Conservation (phyloP, 2,797 vertebrate genomes). For the Lophius americanus region DNA sequence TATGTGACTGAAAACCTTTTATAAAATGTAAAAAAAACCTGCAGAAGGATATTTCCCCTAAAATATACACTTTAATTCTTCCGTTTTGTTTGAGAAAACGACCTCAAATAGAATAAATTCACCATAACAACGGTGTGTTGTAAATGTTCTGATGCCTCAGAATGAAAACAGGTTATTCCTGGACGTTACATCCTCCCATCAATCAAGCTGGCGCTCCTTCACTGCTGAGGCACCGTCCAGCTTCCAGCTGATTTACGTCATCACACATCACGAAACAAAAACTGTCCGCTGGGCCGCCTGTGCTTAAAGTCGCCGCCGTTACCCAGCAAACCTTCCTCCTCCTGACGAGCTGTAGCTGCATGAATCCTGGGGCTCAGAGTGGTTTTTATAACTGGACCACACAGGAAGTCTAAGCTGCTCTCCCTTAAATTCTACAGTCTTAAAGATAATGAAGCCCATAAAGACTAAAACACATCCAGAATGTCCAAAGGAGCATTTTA, state of each 20-base stretch:
- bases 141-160: not conserved
- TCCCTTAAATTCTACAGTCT: not conserved
- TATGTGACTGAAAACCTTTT: not conserved
- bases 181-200: not conserved
- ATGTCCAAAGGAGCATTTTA: no score
- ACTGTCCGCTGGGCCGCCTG: not conserved
- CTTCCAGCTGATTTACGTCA: not conserved
- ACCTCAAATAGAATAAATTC: no score
- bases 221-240: no score
- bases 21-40: not conserved
- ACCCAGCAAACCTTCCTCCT: slow-evolving; percentile 1
- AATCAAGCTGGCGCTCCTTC: no score
- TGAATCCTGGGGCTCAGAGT: slow-evolving; percentile 16
- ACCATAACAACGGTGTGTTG: no score
- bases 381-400: not conserved
- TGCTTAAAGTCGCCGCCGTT: not conserved
- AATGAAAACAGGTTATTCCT: slow-evolving; percentile 9
- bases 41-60: no score
- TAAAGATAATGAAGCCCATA: no score
- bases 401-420: not conserved
- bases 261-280: slow-evolving; percentile 14
- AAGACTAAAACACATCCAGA: no score
- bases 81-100: no score
- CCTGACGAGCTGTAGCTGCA: slow-evolving; percentile 6
- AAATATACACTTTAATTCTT: no score